Percentiles rank a stretch among this genome's conserved stretches.
Conservation (phyloP, 53 echinoderm and acorn worm species). For the Patiria pectinifera region DNA sequence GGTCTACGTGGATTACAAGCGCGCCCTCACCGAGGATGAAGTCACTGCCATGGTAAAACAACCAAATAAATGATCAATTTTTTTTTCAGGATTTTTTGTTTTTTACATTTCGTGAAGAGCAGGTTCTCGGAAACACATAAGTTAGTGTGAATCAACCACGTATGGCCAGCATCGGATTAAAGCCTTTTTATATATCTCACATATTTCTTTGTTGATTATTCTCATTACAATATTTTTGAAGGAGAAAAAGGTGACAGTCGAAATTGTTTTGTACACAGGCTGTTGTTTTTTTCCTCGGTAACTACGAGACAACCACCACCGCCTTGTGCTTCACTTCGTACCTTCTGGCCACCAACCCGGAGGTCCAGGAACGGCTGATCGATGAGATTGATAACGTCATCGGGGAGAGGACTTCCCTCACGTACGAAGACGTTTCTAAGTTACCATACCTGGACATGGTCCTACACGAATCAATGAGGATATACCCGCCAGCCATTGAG, state of each 20-base stretch:
- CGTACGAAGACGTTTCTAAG: background rate
- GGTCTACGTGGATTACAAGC: background rate
- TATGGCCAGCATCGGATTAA: too few relatives aligned
- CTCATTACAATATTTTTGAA: too few relatives aligned
- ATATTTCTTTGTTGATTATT: too few relatives aligned
- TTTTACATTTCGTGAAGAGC: too few relatives aligned
- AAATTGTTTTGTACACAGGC: background rate
- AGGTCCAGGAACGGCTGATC: constrained; percentile 64
- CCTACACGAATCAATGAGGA: constrained; percentile 51
- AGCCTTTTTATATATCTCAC: too few relatives aligned
- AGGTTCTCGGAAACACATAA: too few relatives aligned
- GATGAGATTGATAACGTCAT: constrained; percentile 58
- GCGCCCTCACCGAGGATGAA: constrained; percentile 59
- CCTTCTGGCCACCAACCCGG: constrained; percentile 48
- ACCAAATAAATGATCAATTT: background rate
- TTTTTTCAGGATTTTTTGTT: too few relatives aligned
- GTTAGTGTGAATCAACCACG: too few relatives aligned
- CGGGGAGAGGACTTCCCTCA: constrained; percentile 4
- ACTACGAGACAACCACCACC: constrained; percentile 54
- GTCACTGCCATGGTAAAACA: constrained; percentile 66
- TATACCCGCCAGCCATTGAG: constrained; percentile 59
- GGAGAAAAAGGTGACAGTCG: too few relatives aligned
- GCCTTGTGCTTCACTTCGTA: constrained; percentile 39
- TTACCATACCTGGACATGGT: constrained; percentile 64
- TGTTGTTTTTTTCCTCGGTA: constrained; percentile 48